A percentile compares a stretch with the other conserved stretches of the same genome.
Evolutionary conservation across 37 sponge, comb jelly and placozoan species (phyloP).

Genomic region (Cliona cf. orientalis): DNA sequence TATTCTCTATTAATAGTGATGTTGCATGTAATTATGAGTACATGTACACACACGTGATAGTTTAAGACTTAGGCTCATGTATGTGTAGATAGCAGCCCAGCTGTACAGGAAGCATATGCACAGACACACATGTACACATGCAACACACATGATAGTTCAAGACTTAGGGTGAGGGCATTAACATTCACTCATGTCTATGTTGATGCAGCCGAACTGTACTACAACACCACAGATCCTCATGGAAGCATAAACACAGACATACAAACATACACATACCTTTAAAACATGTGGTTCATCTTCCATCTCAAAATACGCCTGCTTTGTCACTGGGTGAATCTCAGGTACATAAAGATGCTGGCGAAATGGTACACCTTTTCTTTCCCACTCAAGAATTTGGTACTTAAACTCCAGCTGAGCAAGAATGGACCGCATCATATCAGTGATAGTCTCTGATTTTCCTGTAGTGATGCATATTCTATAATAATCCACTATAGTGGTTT

Average conservation of each 20-base stretch:
- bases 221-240: no score
- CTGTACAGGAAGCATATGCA: not conserved
- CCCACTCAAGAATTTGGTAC: conserved; percentile 1
- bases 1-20: conserved; percentile 16
- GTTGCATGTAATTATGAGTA: no score
- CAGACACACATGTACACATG: not conserved
- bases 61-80: no score
- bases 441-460: not conserved
- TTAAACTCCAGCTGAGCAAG: not conserved
- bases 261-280: conserved; percentile 4
- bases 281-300: conserved; percentile 41
- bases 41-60: no score
- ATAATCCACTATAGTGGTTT: not conserved
- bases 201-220: not conserved
- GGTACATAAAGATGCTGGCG: not conserved
- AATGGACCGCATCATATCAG: conserved; percentile 16
- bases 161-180: no score
- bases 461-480: not conserved
- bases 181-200: no score
- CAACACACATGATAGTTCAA: no score
- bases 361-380: conserved; percentile 8
- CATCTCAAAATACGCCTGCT: conserved; percentile 7
- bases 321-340: conserved; percentile 3
- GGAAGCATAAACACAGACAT: not conserved
- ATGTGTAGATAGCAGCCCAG: not conserved